A percentile compares a stretch with the other conserved stretches of the same genome.
phyloP scores from a whole-genome alignment of 64 coral and sea anemone genomes.

The Platygyra sinensis region DNA sequence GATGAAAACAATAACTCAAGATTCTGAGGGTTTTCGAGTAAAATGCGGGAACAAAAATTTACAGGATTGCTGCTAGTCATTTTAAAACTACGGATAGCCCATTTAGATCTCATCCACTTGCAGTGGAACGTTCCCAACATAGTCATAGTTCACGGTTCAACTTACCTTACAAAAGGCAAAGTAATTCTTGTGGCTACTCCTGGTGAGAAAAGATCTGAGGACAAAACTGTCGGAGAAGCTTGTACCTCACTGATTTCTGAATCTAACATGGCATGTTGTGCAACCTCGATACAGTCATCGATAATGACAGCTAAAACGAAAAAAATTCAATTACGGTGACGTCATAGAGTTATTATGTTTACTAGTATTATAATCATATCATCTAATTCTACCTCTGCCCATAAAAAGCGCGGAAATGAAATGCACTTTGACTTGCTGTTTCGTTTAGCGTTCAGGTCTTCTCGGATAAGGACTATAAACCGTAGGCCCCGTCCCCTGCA shows the following conservation, averaged over 20 bases:
- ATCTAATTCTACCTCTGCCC: neutral
- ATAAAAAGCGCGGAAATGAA: no score
- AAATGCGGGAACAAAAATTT: no score
- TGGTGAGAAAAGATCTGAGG: slow-evolving; percentile 24
- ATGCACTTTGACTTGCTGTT: no score
- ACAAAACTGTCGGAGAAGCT: slow-evolving; percentile 16
- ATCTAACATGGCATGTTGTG: slow-evolving; percentile 22
- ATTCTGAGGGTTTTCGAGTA: no score
- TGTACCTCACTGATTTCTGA: slow-evolving; percentile 2
- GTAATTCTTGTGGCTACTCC: slow-evolving; percentile 34
- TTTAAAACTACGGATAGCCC: no score
- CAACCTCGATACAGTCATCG: no score
- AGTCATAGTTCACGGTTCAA: neutral
- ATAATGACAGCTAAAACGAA: neutral
- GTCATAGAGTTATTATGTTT: neutral
- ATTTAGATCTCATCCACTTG: neutral
- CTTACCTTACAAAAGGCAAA: slow-evolving; percentile 28
- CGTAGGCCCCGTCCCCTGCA: no score
- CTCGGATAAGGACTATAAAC: no score
- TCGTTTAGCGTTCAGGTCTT: no score
- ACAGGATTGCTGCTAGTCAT: no score
- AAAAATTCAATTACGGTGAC: slow-evolving; percentile 1
- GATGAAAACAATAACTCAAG: no score
- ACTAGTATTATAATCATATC: no score
- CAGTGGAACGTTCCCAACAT: neutral